Evolutionary conservation across 2,113 vertebrate genomes (phyloP), one percentile per base, ranked within the genome.

Genomic region (Crotalus helleri): DNA sequence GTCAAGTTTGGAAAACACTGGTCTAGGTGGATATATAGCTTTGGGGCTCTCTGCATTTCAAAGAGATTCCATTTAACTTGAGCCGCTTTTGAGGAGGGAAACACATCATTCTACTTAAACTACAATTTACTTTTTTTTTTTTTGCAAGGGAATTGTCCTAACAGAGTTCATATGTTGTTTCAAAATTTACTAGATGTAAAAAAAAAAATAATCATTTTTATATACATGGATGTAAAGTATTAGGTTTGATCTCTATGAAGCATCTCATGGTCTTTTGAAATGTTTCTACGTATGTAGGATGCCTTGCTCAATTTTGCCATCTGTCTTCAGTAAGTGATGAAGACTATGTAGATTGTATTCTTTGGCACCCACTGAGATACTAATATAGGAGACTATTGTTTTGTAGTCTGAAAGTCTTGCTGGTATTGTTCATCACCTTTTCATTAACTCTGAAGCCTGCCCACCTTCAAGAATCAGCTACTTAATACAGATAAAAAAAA

Each of bases 361-460:
- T 95, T 95, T 96, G 89, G 97, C 92, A 94, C 33, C 92, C 87
- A 74, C 91, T 92, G 91, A 89, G 92, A 94, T 69, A 54, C 92
- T 87, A 21, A 87, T 86, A 15, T 46, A 29, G 5, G 90, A 95
- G 92, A 91, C 53, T 93, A 55, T 61, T 92, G 89, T 44, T 74
- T 92, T 0, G 2, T 46, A 87, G 51, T 92, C 85, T 94, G 92
- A 91, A 94, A 95, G 54, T n/a, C 87, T 91, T 93, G 49, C 87
- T 94, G 54, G 92, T 94, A 81, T 95, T 21, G 53, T 92, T 95
- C 91, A 85, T 69, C 91, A 2, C 21, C 53, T 23, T 95, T 95
- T 94, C 92, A 3, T 93, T 94, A 96, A 96, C 94, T 95, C 54
- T 94, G 59, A n/a, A 93, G 26, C n/a, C 92, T 95, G 44, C 94